Conservation (phyloP, 2,113 vertebrate genomes). For the Siniperca knerii region DNA sequence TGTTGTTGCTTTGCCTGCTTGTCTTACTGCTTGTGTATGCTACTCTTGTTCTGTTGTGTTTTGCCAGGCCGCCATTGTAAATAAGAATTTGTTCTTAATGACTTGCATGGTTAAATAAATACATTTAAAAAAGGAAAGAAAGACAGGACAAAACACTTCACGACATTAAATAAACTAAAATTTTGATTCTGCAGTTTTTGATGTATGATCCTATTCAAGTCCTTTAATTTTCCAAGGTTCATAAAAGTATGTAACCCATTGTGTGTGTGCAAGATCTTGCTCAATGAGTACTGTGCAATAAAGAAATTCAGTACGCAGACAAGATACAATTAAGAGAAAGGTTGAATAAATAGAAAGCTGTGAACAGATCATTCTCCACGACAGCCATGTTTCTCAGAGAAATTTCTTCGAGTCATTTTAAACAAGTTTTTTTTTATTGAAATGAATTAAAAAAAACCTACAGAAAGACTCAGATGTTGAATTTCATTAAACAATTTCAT, state of each 20-base stretch:
- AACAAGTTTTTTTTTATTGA: conserved; percentile 59
- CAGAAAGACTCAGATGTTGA: conserved; percentile 13
- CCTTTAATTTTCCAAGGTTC: neutral
- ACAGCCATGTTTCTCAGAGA: neutral
- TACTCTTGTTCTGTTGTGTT: no score
- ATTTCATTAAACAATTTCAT: conserved; percentile 14
- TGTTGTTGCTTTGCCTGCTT: no score
- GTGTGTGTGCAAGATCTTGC: no score
- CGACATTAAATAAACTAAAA: neutral
- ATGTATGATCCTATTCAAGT: neutral
- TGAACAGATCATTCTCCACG: neutral
- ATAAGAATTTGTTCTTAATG: neutral
- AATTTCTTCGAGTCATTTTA: neutral
- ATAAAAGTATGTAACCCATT: neutral
- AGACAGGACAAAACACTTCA: neutral
- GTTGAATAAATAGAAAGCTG: neutral
- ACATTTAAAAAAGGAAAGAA: no score
- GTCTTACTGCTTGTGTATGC: no score
- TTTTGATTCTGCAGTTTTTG: neutral
- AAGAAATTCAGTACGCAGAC: neutral
- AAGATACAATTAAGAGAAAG: neutral
- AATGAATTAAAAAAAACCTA: conserved; percentile 2
- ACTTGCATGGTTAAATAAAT: neutral
- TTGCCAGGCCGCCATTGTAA: neutral
- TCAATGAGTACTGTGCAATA: neutral